These are phyloP conservation scores for Heteropelma amictum DNA, from an alignment of 2,888 invertebrate species.

Conservation along the genomic window DNA sequence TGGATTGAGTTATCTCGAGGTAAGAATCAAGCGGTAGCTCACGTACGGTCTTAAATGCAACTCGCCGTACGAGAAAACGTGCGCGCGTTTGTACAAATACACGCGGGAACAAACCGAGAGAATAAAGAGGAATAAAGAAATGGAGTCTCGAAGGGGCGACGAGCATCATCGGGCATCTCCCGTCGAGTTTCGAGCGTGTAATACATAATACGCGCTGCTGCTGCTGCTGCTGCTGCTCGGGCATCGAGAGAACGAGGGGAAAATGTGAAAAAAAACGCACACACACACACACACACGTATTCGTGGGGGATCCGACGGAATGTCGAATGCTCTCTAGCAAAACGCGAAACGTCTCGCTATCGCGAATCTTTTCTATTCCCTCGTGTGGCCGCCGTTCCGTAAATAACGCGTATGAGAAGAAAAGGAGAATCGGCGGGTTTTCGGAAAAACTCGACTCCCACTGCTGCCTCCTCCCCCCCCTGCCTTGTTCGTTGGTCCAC, in stretches of 20 bases:
- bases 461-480: not conserved
- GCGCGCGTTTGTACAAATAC: conserved; percentile 5
- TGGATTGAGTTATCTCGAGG: conserved; percentile 58
- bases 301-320: conserved; percentile 55
- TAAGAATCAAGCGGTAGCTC: conserved; percentile 61
- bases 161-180: conserved; percentile 51
- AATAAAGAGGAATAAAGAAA: conserved; percentile 32
- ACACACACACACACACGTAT: conserved; percentile 10
- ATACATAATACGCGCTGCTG: conserved; percentile 59
- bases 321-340: conserved; percentile 27
- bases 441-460: conserved; percentile 4
- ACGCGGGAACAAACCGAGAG: not conserved
- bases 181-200: conserved; percentile 55
- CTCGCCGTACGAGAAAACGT: conserved; percentile 46
- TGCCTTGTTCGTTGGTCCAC: not conserved
- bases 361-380: conserved; percentile 10
- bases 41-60: conserved; percentile 58
- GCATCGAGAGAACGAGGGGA: conserved; percentile 6
- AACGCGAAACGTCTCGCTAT: conserved; percentile 11
- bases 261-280: not conserved
- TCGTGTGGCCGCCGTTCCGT: not conserved
- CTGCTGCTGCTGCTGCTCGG: no score
- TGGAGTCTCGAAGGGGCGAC: conserved; percentile 40
- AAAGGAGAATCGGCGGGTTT: no score
- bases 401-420: conserved; percentile 1